Evolutionary conservation across 2,797 vertebrate species (phyloP).

Genomic region (Cottoperca gobio): DNA sequence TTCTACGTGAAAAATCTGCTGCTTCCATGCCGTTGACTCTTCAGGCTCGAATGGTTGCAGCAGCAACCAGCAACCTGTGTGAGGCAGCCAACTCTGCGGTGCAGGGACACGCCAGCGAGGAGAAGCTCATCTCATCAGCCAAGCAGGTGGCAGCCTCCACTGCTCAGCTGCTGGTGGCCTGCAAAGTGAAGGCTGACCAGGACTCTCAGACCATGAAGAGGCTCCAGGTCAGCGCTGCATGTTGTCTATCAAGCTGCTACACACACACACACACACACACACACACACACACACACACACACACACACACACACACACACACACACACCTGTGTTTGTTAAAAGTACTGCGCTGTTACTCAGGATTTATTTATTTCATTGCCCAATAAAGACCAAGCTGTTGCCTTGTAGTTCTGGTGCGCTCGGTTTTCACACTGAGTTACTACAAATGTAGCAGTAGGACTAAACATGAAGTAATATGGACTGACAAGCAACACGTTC

Average conservation of each 20-base stretch:
- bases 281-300: background rate
- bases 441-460: no score
- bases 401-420: no score
- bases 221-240: constrained; percentile 85
- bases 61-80: constrained; percentile 97
- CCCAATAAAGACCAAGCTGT: background rate
- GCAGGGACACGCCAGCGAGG: constrained; percentile 97
- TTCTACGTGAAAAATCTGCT: background rate
- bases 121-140: constrained; percentile 98
- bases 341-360: background rate
- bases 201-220: constrained; percentile 98
- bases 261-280: background rate
- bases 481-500: no score
- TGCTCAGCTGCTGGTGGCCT: constrained; percentile 96
- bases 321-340: background rate
- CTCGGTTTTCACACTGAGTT: no score
- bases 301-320: background rate
- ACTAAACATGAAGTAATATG: no score
- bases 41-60: constrained; percentile 97
- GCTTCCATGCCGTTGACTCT: background rate
- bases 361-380: background rate
- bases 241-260: background rate
- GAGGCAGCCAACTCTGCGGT: constrained; percentile 97
- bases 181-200: constrained; percentile 98
- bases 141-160: constrained; percentile 99